phyloP scores from a whole-genome alignment of 2,797 vertebrate genomes.

The Gambusia yucatana region DNA sequence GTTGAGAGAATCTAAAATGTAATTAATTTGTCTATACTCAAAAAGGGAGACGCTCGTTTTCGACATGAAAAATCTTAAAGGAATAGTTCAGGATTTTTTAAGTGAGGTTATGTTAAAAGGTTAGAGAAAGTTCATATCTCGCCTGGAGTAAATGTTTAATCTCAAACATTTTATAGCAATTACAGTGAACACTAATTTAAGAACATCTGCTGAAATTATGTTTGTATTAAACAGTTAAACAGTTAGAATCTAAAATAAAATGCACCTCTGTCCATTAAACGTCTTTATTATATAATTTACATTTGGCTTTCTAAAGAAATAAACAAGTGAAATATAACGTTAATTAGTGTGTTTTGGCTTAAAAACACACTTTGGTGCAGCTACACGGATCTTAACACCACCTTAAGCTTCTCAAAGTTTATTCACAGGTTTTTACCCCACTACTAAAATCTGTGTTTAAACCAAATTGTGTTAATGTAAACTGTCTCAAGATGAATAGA shows the following conservation, averaged over 20 bases:
- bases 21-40: background rate
- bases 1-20: background rate
- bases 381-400: background rate
- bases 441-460: background rate
- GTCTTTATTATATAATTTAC: background rate
- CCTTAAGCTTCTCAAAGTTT: background rate
- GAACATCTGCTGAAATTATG: background rate
- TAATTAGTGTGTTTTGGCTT: background rate
- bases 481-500: background rate
- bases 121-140: background rate
- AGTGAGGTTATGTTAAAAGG: background rate
- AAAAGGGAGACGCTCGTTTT: background rate
- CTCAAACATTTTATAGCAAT: background rate
- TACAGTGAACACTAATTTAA: background rate
- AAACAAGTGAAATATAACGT: background rate
- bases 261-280: background rate
- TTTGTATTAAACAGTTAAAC: background rate
- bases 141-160: background rate
- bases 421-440: background rate
- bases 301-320: too few relatives aligned
- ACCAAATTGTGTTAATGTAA: background rate
- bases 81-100: background rate
- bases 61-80: background rate
- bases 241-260: background rate
- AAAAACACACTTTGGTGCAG: background rate